A percentile compares a stretch with the other conserved stretches of the same genome.
Conservation (phyloP, 2,888 invertebrate species). For the Ennomos erosarius region DNA sequence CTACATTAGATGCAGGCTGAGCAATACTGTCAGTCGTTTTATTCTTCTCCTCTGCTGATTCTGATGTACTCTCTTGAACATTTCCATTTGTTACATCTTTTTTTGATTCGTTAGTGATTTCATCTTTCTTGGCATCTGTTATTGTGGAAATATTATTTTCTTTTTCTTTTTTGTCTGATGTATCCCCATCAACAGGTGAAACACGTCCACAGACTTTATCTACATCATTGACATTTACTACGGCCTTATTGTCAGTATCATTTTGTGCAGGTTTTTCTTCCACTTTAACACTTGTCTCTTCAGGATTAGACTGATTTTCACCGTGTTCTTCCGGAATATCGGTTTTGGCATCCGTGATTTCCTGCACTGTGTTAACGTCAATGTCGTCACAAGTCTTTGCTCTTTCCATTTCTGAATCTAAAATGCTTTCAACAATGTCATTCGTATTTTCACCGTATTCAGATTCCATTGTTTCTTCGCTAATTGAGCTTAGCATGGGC, state of each 20-base stretch:
- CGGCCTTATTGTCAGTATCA: slow-evolving; percentile 36
- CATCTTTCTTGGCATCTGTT: not conserved
- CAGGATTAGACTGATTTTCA: slow-evolving; percentile 10
- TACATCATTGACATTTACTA: slow-evolving; percentile 40
- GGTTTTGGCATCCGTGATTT: slow-evolving; percentile 48
- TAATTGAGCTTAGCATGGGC: slow-evolving; percentile 68
- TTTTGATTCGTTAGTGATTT: not conserved
- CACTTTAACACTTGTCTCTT: slow-evolving; percentile 13
- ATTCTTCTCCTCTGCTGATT: slow-evolving; percentile 6
- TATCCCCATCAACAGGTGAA: not conserved
- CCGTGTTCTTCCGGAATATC: slow-evolving; percentile 33
- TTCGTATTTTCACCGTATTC: slow-evolving; percentile 66
- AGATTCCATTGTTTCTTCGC: slow-evolving; percentile 72
- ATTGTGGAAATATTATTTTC: not conserved
- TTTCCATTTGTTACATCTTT: slow-evolving; percentile 16
- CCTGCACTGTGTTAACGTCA: slow-evolving; percentile 50
- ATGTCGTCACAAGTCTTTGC: slow-evolving; percentile 61
- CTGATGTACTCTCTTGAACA: slow-evolving; percentile 2
- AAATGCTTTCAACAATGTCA: slow-evolving; percentile 74
- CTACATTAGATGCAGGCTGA: slow-evolving; percentile 2
- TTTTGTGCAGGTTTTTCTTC: slow-evolving; percentile 30
- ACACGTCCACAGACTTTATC: slow-evolving; percentile 33
- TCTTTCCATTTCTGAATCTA: slow-evolving; percentile 73
- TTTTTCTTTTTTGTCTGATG: slow-evolving; percentile 5
- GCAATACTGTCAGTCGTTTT: not conserved